Evolutionary conservation across 2,113 vertebrate species (phyloP).

Genomic region (Lepus americanus): DNA sequence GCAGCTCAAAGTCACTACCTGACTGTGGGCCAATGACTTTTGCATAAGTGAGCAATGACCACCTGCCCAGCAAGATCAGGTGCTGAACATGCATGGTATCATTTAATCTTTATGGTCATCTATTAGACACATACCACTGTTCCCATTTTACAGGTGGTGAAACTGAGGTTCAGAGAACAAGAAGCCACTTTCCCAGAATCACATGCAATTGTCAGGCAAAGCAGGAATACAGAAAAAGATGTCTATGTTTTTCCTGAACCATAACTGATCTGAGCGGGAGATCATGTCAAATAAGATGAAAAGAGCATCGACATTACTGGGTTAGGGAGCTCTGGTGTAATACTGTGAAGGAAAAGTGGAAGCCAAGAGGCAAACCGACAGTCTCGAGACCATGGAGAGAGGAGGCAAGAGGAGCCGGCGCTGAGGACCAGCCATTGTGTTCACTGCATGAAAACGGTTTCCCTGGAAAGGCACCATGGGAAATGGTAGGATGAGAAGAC

Average conservation of each 20-base stretch:
- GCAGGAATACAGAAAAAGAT: not conserved
- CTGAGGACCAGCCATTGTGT: not conserved
- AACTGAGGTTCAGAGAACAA: not conserved
- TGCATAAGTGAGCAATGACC: not conserved
- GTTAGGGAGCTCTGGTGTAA: not conserved
- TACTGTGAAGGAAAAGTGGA: not conserved
- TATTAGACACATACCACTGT: not conserved
- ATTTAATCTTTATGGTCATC: not conserved
- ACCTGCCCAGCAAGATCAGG: not conserved
- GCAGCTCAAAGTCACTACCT: not conserved
- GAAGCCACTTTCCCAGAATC: not conserved
- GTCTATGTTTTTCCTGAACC: not conserved
- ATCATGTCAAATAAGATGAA: not conserved
- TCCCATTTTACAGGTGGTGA: not conserved
- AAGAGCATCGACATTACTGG: not conserved
- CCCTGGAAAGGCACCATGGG: not conserved
- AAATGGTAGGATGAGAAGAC: not conserved
- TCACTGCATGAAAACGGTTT: rapidly evolving
- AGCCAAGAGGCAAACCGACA: not conserved
- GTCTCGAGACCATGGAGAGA: not conserved
- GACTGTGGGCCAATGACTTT: not conserved
- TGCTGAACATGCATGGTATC: not conserved
- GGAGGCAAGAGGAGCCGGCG: not conserved
- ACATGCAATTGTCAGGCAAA: not conserved
- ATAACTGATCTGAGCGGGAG: not conserved